Evolutionary conservation across 1,140 invertebrate species (phyloP).

Genomic region (Lucilia sericata): DNA sequence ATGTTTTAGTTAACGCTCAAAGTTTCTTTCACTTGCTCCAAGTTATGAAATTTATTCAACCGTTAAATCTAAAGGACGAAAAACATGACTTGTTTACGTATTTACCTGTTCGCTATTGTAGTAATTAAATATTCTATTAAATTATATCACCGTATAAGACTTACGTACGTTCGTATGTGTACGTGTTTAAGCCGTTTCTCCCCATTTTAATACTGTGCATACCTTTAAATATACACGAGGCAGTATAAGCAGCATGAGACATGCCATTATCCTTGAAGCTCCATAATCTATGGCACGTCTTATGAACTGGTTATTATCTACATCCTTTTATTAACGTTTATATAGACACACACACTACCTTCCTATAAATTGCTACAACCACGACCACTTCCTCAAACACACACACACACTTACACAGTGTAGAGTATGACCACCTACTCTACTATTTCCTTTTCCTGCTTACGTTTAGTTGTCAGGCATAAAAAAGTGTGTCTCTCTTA

Average conservation of each 20-base stretch:
- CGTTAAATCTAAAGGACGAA: background rate
- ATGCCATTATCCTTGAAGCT: slow-evolving; percentile 12
- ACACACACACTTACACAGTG: no score
- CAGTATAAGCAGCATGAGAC: background rate
- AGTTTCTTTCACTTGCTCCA: no score
- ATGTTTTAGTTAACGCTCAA: no score
- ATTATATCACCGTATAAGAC: background rate
- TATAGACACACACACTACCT: background rate
- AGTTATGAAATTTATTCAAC: background rate
- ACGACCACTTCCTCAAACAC: background rate
- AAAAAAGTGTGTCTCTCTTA: background rate
- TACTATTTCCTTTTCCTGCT: background rate
- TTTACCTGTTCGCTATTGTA: background rate
- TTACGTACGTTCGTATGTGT: no score
- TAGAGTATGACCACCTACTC: background rate
- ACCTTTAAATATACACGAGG: background rate
- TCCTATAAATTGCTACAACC: background rate
- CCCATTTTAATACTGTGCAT: background rate
- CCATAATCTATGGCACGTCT: slow-evolving; percentile 11
- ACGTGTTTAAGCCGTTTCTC: slow-evolving; percentile 5
- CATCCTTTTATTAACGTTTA: slow-evolving; percentile 15
- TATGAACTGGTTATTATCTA: slow-evolving; percentile 22
- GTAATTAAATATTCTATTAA: slow-evolving; percentile 25
- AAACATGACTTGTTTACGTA: background rate
- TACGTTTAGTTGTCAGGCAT: background rate